Evolutionary conservation across 1,140 invertebrate species (phyloP), one percentile per base, ranked within the genome.

Genomic region (Leptestheria dahalacensis): DNA sequence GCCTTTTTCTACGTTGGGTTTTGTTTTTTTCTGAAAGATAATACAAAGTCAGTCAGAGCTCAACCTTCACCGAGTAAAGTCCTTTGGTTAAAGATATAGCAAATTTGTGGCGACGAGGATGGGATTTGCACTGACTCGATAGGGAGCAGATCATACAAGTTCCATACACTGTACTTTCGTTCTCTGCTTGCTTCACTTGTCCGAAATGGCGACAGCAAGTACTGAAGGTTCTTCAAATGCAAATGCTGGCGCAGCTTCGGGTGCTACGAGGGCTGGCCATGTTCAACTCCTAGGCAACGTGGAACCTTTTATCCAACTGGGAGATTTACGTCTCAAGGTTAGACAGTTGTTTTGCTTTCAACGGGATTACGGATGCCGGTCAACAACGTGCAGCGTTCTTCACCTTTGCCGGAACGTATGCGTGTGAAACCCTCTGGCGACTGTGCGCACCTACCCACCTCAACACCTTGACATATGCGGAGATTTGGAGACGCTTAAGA

Each of bases 341-440:
- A 46, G 55, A 46, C 11, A 20, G 41, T 15, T 50, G 20, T 46
- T 57, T 57, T 24, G 12, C 41, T 47, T 25, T 46, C 20, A 29
- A 41, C 21, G 55, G 33, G 3, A 46, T 57, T 48, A 46, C 41
- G 28, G 33, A 29, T 20, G 26, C 12, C 11, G 55, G 41, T 12
- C 55, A 18, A 41, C 33, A 57, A 24, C 26, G 55, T 20, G 55
- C n/a, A 21, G 21, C 21, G 11, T 41, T 57, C 20, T 46, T 57
- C 11, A 57, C 55, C 11, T 41, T 57, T 12, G 55, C 15, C 11
- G 55, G 55, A n/a, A 29, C 33, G 15, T 29, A 57, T 29, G 55
- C 20, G 1, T 57, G 55, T 46, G 26, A 57, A 57, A 29, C 33
- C 24, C 53, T 57, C 41, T 57, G 33, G 26, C 10, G 21, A 15